Base-by-base conservation (phyloP, 2,113 vertebrate genomes). In the Anhinga rufa region DNA sequence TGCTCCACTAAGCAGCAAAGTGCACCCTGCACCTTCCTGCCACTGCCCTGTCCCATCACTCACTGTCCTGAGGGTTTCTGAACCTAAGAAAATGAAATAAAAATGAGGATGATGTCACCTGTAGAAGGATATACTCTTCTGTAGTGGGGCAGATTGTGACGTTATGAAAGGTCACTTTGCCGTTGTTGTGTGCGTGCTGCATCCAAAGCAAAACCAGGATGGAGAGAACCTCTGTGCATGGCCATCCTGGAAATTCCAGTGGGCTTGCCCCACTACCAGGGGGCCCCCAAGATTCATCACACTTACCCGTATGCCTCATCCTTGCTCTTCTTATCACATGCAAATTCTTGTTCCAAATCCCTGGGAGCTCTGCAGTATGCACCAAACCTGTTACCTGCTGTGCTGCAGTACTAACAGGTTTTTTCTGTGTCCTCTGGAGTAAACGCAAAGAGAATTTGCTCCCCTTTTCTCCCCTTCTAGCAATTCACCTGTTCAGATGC, bases 181-280 rank as follows among this genome's bases (percentile, higher is more conserved):
- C 6, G 6, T 42, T 28, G 28, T 20, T 70, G 29, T 0, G 0
- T 21, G 36, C 2, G 1, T 69, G 24, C 48, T 69, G 38, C 44
- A 48, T 42, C n/a, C 68, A 54, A 40, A 55, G 55, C 51, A 81
- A 26, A 49, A 20, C 26, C 24, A 22, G 42, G 38, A 40, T 15
- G 36, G 51, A 48, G 74, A 57, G 31, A 38, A 13, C 24, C 44
- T 68, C 44, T 9, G 8, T 34, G 14, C 15, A 3, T 14, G 18
- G 26, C n/a, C 42, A 81, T 7, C n/a, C 84, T 61, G 29, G 49
- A 20, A 22, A 32, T 32, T 17, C 31, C 58, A 10, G 12, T 17
- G 38, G 29, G 20, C 11, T 66, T 82, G 4, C 12, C 16, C 34
- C 34, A 7, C 68, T 80, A 70, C 32, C 52, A 54, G 44, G 20